Conservation (phyloP, 2,797 vertebrate species). For the Melanotaenia pygmaea region DNA sequence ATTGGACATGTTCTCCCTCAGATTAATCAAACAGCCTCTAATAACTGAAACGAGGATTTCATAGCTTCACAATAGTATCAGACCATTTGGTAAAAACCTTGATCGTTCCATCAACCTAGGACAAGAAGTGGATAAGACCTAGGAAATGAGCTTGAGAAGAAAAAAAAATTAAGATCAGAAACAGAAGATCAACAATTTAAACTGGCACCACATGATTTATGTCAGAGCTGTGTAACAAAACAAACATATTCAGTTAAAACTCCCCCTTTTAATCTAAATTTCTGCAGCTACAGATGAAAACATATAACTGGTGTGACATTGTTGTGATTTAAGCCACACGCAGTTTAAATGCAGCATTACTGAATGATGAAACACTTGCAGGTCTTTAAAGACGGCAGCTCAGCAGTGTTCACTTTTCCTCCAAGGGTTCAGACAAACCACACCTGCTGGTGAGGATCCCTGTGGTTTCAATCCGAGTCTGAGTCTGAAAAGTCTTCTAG, state of each 20-base stretch:
- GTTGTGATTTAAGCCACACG: conserved; percentile 4
- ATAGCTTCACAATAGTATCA: conserved; percentile 51
- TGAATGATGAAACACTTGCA: conserved; percentile 4
- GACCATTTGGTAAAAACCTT: neutral
- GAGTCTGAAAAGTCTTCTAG: conserved; percentile 89
- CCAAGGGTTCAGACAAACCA: conserved; percentile 1
- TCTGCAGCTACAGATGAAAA: neutral
- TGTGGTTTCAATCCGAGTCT: conserved; percentile 87
- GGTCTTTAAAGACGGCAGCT: conserved; percentile 15
- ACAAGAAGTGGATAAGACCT: neutral
- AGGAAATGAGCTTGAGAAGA: neutral
- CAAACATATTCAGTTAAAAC: neutral
- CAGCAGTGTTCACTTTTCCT: conserved; percentile 13
- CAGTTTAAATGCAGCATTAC: conserved; percentile 6
- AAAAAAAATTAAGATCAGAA: neutral
- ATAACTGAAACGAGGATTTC: conserved; percentile 43
- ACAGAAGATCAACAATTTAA: neutral
- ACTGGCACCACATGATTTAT: neutral
- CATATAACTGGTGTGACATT: conserved; percentile 4
- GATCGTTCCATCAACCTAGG: neutral
- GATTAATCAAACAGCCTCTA: neutral
- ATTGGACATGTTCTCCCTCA: conserved; percentile 7
- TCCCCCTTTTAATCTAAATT: neutral
- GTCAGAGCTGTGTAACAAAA: neutral
- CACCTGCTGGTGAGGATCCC: conserved; percentile 6